phyloP scores from a whole-genome alignment of 2,888 invertebrate genomes.

The Orchestes rusci region DNA sequence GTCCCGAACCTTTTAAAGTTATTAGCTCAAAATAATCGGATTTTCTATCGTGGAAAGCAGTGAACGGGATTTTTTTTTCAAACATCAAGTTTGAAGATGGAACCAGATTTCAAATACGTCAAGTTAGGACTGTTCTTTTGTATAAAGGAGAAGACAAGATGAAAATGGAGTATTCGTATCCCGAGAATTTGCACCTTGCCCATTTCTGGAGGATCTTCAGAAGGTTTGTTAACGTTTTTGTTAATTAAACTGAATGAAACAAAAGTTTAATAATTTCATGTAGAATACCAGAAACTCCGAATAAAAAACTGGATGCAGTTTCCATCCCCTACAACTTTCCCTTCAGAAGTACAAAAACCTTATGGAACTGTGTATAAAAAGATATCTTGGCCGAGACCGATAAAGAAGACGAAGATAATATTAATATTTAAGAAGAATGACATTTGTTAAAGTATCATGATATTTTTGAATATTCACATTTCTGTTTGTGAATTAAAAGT shows the following conservation, averaged over 20 bases:
- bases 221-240: neutral
- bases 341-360: neutral
- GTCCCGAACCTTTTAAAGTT: constrained; percentile 12
- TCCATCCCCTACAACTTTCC: neutral
- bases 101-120: neutral
- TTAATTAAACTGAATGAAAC: neutral
- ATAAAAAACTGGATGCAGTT: neutral
- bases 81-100: constrained; percentile 1
- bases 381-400: neutral
- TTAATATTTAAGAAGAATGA: no score
- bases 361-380: neutral
- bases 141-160: neutral
- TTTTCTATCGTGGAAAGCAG: constrained; percentile 8
- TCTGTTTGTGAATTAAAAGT: no score
- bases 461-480: no score
- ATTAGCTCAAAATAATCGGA: neutral
- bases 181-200: neutral
- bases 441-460: no score
- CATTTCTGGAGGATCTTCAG: neutral
- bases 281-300: neutral
- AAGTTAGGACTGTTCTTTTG: constrained; percentile 1
- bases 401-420: neutral
- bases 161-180: neutral
- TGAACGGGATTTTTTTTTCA: constrained; percentile 3
- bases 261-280: neutral